phyloP scores from a whole-genome alignment of 2,797 vertebrate species.

The Xyrichtys novacula region DNA sequence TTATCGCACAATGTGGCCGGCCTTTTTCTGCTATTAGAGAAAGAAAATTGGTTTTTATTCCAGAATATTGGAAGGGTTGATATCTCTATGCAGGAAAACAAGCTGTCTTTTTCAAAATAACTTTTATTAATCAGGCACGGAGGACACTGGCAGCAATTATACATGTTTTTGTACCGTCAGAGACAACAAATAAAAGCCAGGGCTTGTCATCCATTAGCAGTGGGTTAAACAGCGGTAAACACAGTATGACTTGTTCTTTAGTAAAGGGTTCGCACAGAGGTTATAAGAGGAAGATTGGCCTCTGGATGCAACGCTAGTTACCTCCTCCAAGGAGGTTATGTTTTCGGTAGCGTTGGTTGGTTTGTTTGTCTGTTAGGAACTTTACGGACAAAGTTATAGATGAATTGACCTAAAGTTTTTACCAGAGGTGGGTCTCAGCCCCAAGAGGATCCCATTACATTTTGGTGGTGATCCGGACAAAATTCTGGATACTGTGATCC shows the following conservation, averaged over 20 bases:
- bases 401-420: too few species aligned
- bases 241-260: not conserved
- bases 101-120: slow-evolving; percentile 4
- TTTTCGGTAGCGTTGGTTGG: too few species aligned
- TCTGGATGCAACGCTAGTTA: not conserved
- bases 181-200: not conserved
- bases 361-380: too few species aligned
- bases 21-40: slow-evolving; percentile 1
- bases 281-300: not conserved
- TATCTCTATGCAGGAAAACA: not conserved
- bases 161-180: not conserved
- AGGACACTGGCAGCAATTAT: not conserved
- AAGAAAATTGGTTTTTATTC: slow-evolving; percentile 13
- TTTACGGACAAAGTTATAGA: too few species aligned
- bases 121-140: slow-evolving; percentile 6
- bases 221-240: not conserved
- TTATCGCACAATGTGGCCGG: slow-evolving; percentile 21
- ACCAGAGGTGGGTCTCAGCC: too few species aligned
- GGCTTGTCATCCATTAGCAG: not conserved
- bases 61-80: not conserved
- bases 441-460: too few species aligned
- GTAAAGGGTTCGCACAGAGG: not conserved
- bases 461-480: too few species aligned
- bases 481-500: too few species aligned
- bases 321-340: too few species aligned